Evolutionary conservation across 2,888 invertebrate genomes (phyloP).

Genomic region (Catotricha subobsoleta): DNA sequence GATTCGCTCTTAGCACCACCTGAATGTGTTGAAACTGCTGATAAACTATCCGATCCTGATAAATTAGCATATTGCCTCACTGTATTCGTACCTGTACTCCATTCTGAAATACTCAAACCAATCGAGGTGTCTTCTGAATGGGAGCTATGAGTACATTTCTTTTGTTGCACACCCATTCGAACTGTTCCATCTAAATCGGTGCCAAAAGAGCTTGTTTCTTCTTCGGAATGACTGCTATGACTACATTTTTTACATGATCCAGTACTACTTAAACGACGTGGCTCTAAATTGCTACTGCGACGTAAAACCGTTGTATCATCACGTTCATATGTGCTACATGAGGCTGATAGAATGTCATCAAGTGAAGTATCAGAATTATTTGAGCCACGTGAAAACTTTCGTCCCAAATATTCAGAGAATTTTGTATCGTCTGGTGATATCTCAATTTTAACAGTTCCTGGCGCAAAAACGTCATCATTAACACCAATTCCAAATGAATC

Average conservation of each 20-base stretch:
- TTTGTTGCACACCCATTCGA: conserved; percentile 56
- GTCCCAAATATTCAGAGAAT: conserved; percentile 22
- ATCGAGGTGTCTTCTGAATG: conserved; percentile 77
- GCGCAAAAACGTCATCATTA: conserved; percentile 42
- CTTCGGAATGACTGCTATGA: conserved; percentile 56
- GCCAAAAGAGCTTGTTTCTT: conserved; percentile 56
- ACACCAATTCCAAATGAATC: conserved; percentile 27
- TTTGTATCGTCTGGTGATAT: conserved; percentile 36
- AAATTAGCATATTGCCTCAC: conserved; percentile 63
- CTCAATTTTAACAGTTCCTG: conserved; percentile 36
- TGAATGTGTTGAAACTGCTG: conserved; percentile 37
- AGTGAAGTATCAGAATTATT: conserved; percentile 44
- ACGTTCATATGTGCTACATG: conserved; percentile 31
- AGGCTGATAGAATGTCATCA: conserved; percentile 39
- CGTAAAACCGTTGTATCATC: conserved; percentile 38
- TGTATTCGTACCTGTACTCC: conserved; percentile 75
- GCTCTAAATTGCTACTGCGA: conserved; percentile 25
- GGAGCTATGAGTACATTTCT: conserved; percentile 66
- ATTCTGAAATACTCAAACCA: conserved; percentile 69
- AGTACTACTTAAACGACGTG: conserved; percentile 25
- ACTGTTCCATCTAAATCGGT: conserved; percentile 70
- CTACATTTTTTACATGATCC: conserved; percentile 40
- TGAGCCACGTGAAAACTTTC: conserved; percentile 36
- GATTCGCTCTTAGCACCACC: conserved; percentile 40
- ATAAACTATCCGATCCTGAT: conserved; percentile 46